phyloP scores from a whole-genome alignment of 37 sponge, comb jelly and placozoan genomes.

The Chondrosia reniformis region DNA sequence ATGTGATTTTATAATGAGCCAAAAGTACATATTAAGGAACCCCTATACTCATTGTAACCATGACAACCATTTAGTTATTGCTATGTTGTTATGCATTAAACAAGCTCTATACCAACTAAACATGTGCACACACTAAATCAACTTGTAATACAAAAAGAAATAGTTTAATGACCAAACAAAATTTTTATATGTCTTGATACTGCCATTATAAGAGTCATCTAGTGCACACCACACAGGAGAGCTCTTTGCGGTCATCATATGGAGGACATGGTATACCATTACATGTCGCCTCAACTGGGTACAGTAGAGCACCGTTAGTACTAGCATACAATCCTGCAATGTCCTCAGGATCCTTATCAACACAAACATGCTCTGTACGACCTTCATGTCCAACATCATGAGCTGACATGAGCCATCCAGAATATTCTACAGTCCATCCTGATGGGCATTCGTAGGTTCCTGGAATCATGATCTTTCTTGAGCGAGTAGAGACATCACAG shows the following conservation, averaged over 20 bases:
- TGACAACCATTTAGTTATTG: too few species aligned
- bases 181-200: too few species aligned
- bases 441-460: neutral
- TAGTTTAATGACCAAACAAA: too few species aligned
- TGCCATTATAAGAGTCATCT: too few species aligned
- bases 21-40: too few species aligned
- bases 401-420: constrained; percentile 1
- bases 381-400: too few species aligned
- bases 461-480: constrained; percentile 11
- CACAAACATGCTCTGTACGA: neutral
- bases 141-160: too few species aligned
- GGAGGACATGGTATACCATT: neutral
- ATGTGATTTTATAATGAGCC: too few species aligned
- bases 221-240: neutral
- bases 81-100: too few species aligned
- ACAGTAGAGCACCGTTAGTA: neutral
- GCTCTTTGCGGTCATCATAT: neutral
- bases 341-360: neutral
- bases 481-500: neutral
- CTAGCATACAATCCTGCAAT: neutral
- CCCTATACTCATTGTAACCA: too few species aligned
- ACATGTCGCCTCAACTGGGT: neutral
- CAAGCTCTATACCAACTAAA: too few species aligned
- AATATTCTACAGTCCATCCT: neutral
- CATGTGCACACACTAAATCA: too few species aligned